A percentile compares a stretch with the other conserved stretches of the same genome.
Conservation (phyloP, 1,140 invertebrate genomes). For the Drosophila auraria region DNA sequence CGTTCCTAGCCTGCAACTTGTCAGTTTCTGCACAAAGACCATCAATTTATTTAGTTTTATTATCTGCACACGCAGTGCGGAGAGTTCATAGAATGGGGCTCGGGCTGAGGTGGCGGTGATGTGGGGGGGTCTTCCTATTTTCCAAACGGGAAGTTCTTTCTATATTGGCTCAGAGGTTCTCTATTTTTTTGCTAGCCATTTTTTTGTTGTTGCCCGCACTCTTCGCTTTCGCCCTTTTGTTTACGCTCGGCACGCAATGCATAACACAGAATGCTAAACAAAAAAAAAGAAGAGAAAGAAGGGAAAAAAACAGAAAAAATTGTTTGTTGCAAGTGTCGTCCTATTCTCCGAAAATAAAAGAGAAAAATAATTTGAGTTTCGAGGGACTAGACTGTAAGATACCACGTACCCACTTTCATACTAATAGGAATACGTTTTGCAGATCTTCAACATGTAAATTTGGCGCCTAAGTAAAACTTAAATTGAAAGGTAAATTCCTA, state of each 20-base stretch:
- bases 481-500: no score
- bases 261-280: constrained; percentile 42
- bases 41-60: constrained; percentile 83
- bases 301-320: constrained; percentile 27
- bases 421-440: not conserved
- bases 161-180: constrained; percentile 50
- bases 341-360: constrained; percentile 17
- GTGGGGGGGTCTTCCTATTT: constrained; percentile 5
- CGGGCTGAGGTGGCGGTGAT: not conserved
- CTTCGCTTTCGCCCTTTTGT: constrained; percentile 52
- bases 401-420: not conserved
- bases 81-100: constrained; percentile 22
- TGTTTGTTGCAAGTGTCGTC: constrained; percentile 67
- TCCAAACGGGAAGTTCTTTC: constrained; percentile 38
- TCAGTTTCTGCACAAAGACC: constrained; percentile 81
- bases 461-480: not conserved
- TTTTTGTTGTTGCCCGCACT: constrained; percentile 10
- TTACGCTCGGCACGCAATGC: constrained; percentile 79
- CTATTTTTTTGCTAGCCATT: constrained; percentile 30
- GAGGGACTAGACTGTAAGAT: not conserved
- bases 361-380: constrained; percentile 11
- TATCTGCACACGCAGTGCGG: constrained; percentile 78
- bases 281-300: constrained; percentile 7
- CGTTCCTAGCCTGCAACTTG: constrained; percentile 68
- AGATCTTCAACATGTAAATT: not conserved